Evolutionary conservation across 2,888 invertebrate species (phyloP), one percentile per base, ranked within the genome.

Genomic region (Drosophila falleni): DNA sequence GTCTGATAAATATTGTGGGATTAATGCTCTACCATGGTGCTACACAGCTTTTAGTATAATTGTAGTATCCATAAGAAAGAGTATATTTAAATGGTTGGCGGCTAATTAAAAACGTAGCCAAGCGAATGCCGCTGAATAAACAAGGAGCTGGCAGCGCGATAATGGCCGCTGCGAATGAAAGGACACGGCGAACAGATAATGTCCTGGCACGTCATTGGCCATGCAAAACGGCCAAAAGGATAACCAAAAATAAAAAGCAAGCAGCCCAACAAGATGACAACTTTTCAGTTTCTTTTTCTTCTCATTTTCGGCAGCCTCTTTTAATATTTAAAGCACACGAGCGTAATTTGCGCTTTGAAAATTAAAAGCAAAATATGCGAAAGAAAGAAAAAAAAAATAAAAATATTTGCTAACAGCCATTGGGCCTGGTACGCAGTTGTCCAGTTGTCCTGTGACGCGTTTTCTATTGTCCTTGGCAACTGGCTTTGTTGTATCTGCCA

Each of bases 101-200:
- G 87, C 90, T 91, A 91, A 91, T 91, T 91, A 91, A 90, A 90
- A 90, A 71, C 76, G 80, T 80, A 66, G 71, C 76, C 73, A 72
- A 70, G 82, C 80, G 80, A 71, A 82, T 71, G 76, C 71, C 78
- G 67, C 67, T 84, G 77, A 79, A 79, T 77, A 83, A 84, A 83
- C 79, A 87, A 67, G 74, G 56, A 60, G 69, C 50, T 54, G 79
- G 54, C 69, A 59, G 78, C 78, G 49, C 74, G 79, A 85, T 83
- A 87, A 83, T 78, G 79, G 79, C 74, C 68, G 63, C 55, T 58
- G 50, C 50, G 71, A 70, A 75, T 61, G 64, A 69, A 69, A 69
- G 58, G 70, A 78, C 64, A 61, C 68, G 62, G 42, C 50, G 63
- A 44, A 62, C 67, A 78, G 82, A 82, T 80, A 82, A 80, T 80